Conservation (phyloP, 2,888 invertebrate species). For the Parnassius apollo region DNA sequence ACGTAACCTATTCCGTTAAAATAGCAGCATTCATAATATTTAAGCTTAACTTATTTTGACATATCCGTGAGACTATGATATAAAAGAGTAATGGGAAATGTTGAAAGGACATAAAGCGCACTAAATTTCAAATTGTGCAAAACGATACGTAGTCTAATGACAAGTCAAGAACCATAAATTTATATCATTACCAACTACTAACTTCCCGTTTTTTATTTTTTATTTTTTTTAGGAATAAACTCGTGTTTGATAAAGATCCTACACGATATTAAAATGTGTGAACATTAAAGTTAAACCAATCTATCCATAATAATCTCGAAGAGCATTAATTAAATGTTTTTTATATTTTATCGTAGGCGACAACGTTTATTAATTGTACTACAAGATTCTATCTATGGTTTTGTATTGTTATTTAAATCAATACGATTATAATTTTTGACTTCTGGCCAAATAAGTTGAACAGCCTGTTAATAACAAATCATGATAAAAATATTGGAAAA, state of each 20-base stretch:
- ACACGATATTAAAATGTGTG: conserved; percentile 13
- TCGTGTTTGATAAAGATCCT: too few relatives aligned
- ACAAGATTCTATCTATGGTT: conserved; percentile 71
- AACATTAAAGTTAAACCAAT: conserved; percentile 34
- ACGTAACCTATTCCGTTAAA: too few relatives aligned
- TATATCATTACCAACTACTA: too few relatives aligned
- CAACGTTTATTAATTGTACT: conserved; percentile 49
- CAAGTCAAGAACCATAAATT: too few relatives aligned
- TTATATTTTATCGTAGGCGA: conserved; percentile 55
- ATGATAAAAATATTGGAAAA: conserved; percentile 21
- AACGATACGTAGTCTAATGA: too few relatives aligned
- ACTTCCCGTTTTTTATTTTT: too few relatives aligned
- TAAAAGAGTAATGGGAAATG: too few relatives aligned
- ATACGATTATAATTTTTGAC: conserved; percentile 11
- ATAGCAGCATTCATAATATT: not conserved
- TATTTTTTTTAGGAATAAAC: too few relatives aligned
- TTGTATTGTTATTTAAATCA: conserved; percentile 43
- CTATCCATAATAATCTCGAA: conserved; percentile 61
- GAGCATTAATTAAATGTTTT: conserved; percentile 59
- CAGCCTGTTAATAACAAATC: conserved; percentile 5
- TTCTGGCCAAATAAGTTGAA: conserved; percentile 13
- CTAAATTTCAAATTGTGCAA: too few relatives aligned
- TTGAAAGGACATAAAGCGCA: too few relatives aligned
- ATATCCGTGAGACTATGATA: too few relatives aligned
- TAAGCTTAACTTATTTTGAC: not conserved